Evolutionary conservation across 2,888 invertebrate genomes (phyloP), one percentile per base, ranked within the genome.

Genomic region (Agonum fuliginosum): DNA sequence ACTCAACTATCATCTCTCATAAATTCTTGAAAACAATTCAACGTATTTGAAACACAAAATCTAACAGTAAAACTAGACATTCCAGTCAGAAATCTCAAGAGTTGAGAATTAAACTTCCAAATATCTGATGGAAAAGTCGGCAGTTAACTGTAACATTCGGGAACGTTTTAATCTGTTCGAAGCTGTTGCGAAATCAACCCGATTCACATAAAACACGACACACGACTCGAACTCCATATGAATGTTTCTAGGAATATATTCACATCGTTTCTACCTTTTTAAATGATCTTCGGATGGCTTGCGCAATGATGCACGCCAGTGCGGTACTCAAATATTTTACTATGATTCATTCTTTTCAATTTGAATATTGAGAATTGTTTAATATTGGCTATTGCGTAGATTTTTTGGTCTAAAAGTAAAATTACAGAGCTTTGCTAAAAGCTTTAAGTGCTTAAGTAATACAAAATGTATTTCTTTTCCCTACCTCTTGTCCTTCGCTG

Each of bases 191-290:
- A 70, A 70, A 70, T 20, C 20, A 46, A 70, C 46, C 46, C 46
- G 70, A 70, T 46, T 46, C 70, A 46, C 24, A 70, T 70, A 70
- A 70, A 70, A 70, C 70, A 70, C 70, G 12, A 46, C 27, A 70
- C 70, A 70, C 70, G 12, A 46, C 27, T 46, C 27, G 22, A 46
- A 22, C 27, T 70, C 27, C 27, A 27, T 20, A 67, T 22, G 70
- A 70, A 46, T 70, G 67, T 70, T 70, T 70, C 70, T 70, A 17
- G 24, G 43, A 70, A 46, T 43, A 41, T 67, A 46, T 70, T 46
- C 46, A 70, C 46, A 27, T 70, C 27, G 70, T 70, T 70, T 70
- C 46, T 67, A 67, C 67, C n/a, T 41, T 65, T 65, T 65, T 34
- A 65, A 65, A 65, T 65, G 65, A 65, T 65, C 34, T 6, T 62